Evolutionary conservation across 2,797 vertebrate genomes (phyloP).

Genomic region (Sebastes steindachneri): DNA sequence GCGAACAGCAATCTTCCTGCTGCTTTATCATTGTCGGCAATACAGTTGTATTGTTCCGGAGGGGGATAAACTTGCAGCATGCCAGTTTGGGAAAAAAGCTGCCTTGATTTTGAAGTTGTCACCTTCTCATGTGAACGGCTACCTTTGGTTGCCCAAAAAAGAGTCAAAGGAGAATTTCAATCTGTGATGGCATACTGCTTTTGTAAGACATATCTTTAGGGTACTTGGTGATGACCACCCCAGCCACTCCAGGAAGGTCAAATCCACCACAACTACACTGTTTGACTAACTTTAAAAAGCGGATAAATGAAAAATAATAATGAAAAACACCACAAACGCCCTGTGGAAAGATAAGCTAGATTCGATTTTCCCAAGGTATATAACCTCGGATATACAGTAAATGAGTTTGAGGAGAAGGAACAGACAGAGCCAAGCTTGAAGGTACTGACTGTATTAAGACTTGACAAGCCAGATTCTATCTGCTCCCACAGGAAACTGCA

Average conservation of each 20-base stretch:
- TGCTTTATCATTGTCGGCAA: constrained; percentile 17
- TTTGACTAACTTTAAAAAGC: not conserved
- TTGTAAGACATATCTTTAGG: not conserved
- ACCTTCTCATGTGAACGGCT: not conserved
- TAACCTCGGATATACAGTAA: constrained; percentile 11
- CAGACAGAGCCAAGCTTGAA: constrained; percentile 5
- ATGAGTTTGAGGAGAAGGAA: constrained; percentile 20
- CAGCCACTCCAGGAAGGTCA: not conserved
- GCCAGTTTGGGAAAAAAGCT: constrained; percentile 5
- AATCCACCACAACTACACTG: not conserved
- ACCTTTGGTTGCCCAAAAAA: not conserved
- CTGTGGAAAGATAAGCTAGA: not conserved
- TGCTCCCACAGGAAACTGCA: constrained; percentile 46
- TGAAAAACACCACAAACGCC: not conserved
- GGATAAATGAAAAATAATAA: not conserved
- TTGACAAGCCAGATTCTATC: constrained; percentile 36
- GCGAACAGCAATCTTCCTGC: constrained; percentile 18
- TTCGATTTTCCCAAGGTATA: not conserved
- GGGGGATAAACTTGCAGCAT: constrained; percentile 20
- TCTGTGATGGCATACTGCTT: not conserved
- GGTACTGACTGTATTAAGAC: constrained; percentile 33
- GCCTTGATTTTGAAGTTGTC: constrained; percentile 3
- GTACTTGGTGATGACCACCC: not conserved
- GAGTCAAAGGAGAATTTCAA: constrained; percentile 12
- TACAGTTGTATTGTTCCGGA: not conserved